These are phyloP conservation scores for Cydia splendana DNA, from an alignment of 1,140 invertebrate species.

Conservation along the genomic window DNA sequence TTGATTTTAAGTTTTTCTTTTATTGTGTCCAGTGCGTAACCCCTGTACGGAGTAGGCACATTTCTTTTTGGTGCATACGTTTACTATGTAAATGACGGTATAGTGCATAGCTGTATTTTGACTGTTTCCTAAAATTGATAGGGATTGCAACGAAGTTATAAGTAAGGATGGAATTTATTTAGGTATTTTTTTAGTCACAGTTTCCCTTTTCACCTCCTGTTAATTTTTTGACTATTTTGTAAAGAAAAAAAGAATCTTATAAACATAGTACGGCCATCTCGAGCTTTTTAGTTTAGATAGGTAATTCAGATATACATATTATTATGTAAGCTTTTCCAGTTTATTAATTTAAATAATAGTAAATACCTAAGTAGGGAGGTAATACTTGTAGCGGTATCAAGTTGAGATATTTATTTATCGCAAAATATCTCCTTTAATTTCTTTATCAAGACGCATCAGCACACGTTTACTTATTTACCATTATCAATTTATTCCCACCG, in stretches of 20 bases:
- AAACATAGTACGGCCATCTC: no score
- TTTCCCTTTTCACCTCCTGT: no score
- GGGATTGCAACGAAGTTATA: no score
- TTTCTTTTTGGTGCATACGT: not conserved
- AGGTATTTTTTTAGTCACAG: no score
- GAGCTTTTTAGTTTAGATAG: no score
- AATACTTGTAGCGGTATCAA: not conserved
- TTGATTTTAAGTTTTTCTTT: constrained; percentile 22
- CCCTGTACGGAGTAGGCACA: constrained; percentile 1
- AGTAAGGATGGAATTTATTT: no score
- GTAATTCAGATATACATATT: no score
- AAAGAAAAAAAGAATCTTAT: no score
- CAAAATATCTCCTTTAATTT: not conserved
- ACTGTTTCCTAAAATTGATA: not conserved
- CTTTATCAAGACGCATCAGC: not conserved
- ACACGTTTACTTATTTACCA: not conserved
- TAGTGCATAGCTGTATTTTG: not conserved
- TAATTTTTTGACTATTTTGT: no score
- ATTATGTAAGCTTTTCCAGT: no score
- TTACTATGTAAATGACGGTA: not conserved
- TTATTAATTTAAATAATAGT: not conserved
- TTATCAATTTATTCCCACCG: not conserved
- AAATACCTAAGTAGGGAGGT: not conserved
- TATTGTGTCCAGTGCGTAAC: constrained; percentile 15
- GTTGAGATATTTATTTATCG: no score